Evolutionary conservation across 2,113 vertebrate genomes (phyloP).

Genomic region (Vulpes lagopus): DNA sequence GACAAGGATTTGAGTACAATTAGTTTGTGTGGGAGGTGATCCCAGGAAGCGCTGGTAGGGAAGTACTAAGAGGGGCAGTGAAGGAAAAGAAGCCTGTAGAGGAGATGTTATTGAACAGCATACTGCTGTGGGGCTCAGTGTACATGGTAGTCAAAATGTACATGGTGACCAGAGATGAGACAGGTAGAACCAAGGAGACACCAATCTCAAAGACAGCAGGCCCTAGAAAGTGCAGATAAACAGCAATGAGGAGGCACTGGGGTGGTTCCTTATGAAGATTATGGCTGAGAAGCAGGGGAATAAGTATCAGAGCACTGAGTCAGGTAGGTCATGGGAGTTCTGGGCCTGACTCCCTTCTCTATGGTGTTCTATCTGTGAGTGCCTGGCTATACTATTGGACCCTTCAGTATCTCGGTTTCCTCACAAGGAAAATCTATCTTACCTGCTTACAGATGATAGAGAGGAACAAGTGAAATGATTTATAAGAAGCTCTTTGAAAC

Average conservation of each 20-base stretch:
- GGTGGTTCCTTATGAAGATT: constrained; percentile 17
- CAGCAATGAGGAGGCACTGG: not conserved
- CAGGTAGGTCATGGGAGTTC: not conserved
- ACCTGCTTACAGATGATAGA: not conserved
- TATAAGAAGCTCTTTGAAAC: constrained; percentile 14
- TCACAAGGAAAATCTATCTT: constrained; percentile 28
- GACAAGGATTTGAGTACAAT: not conserved
- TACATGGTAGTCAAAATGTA: not conserved
- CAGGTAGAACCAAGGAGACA: not conserved
- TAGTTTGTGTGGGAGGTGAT: not conserved
- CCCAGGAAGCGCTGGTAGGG: not conserved
- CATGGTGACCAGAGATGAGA: not conserved
- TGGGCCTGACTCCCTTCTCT: not conserved
- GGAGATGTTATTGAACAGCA: not conserved
- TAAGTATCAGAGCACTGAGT: not conserved
- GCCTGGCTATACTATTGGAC: not conserved
- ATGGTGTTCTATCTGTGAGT: not conserved
- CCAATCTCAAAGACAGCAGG: not conserved
- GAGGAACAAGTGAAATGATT: constrained; percentile 28
- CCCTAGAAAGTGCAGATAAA: constrained; percentile 10
- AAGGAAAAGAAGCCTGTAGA: constrained; percentile 35
- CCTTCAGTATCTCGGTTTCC: not conserved
- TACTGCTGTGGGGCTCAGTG: not conserved
- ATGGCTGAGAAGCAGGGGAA: not conserved
- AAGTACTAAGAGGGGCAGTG: not conserved